phyloP scores from a whole-genome alignment of 2,797 vertebrate genomes.

The Vultur gryphus region DNA sequence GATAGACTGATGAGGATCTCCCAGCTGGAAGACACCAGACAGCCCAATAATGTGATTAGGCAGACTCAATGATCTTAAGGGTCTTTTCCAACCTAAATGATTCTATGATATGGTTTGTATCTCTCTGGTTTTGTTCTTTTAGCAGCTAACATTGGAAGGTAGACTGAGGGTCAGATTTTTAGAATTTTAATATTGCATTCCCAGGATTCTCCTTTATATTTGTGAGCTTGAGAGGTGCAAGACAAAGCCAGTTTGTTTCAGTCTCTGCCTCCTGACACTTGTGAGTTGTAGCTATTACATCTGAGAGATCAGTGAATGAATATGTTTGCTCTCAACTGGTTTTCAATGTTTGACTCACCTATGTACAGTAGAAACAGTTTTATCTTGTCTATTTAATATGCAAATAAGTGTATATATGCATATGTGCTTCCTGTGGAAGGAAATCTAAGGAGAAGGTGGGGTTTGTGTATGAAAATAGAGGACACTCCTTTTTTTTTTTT shows the following conservation, averaged over 20 bases:
- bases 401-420: not conserved
- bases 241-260: not conserved
- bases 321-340: not conserved
- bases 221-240: not conserved
- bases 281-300: not conserved
- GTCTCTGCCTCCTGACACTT: not conserved
- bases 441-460: not conserved
- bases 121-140: not conserved
- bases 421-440: not conserved
- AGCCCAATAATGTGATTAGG: not conserved
- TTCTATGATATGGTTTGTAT: not conserved
- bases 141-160: not conserved
- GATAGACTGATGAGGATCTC: conserved; percentile 54
- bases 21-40: not conserved
- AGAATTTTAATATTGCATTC: not conserved
- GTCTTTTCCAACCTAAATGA: not conserved
- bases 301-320: not conserved
- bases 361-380: not conserved
- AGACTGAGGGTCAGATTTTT: not conserved
- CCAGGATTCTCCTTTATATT: not conserved
- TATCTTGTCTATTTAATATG: not conserved
- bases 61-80: not conserved
- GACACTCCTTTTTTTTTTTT: not conserved
- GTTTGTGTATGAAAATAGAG: not conserved
- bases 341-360: not conserved